phyloP scores from a whole-genome alignment of 2,113 vertebrate genomes.

The Paradisaea rubra region DNA sequence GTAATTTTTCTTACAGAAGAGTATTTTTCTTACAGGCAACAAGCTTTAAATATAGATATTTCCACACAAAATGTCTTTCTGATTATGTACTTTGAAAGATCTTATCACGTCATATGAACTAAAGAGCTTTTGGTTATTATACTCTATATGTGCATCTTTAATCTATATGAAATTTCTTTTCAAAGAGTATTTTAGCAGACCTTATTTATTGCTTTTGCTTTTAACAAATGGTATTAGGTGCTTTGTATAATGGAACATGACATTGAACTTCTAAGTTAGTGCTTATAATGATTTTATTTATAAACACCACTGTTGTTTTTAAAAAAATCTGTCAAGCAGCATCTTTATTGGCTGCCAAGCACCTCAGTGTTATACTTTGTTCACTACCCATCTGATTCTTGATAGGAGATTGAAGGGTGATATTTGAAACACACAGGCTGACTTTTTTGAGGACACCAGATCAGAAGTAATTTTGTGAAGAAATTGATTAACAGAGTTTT shows the following conservation, averaged over 20 bases:
- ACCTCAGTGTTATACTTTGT: not conserved
- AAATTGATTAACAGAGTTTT: not conserved
- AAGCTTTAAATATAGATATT: not conserved
- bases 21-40: not conserved
- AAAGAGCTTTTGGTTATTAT: not conserved
- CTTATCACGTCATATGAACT: not conserved
- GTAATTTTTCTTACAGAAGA: not conserved
- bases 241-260: not conserved
- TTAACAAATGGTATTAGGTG: not conserved
- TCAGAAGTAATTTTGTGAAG: not conserved
- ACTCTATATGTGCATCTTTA: not conserved
- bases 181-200: not conserved
- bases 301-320: not conserved
- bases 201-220: not conserved
- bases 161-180: not conserved
- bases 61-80: not conserved
- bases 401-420: not conserved
- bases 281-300: not conserved
- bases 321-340: not conserved
- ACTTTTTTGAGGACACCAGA: not conserved
- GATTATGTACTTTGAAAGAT: not conserved
- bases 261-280: not conserved
- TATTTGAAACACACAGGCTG: not conserved
- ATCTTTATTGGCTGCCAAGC: not conserved
- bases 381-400: not conserved